Base-by-base conservation (phyloP, 2,888 invertebrate genomes). In the Gnatocerus cornutus region DNA sequence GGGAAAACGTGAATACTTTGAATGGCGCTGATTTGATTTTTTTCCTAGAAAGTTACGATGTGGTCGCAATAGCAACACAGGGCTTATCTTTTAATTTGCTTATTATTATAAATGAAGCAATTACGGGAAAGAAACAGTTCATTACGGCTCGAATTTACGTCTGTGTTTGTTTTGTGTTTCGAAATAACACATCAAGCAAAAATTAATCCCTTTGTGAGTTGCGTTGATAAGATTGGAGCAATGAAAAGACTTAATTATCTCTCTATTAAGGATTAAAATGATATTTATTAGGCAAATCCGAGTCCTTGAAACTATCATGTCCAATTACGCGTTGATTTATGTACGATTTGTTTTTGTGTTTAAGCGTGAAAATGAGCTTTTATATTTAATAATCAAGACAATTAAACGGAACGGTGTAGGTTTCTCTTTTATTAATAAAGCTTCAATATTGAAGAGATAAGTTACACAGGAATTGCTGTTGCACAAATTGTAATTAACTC, bases 201-300 rank as follows among this genome's bases (percentile, higher is more conserved):
- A 48, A 50, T 48, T 39, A 61, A 61, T 48, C 39, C 50, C 14
- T 50, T 50, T 61, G 50, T 61, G 50, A 39, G 27, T 16, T 33
- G n/a, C 46, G n/a, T 13, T 46, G 46, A 33, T 48, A 48, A 59
- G 46, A 33, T 59, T 45, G 29, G 16, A 46, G 61, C 33, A 46
- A 10, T 61, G 61, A 61, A 61, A 50, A 27, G 61, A 37, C 61
- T 61, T 50, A 48, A 61, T 61, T 61, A 61, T 50, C 50, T 59
- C 29, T 13, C 33, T 43, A 59, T 59, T 59, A 33, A 10, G 59
- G 46, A 50, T 61, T 61, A 61, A 37, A 61, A 37, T 61, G 8
- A 50, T 39, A 61, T 50, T 50, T 50, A 16, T 61, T 61, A 46
- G 12, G 16, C 13, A 33, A 58, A 29, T 58, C 13, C 27, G 46